Base-by-base conservation (phyloP, 1,140 invertebrate species). In the Chironomus tepperi region DNA sequence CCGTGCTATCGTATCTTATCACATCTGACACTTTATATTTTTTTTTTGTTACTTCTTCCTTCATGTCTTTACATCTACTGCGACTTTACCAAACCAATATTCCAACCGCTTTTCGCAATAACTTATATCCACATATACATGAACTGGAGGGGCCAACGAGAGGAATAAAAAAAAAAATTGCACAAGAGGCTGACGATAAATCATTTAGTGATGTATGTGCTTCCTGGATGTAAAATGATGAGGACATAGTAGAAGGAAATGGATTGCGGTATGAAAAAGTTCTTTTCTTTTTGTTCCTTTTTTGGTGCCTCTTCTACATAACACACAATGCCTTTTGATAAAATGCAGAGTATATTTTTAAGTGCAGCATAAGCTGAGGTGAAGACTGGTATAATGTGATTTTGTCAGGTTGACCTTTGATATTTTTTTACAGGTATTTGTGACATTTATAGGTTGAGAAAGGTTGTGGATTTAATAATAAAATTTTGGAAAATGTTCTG, bases 11-110 rank as follows among this genome's bases (percentile, higher is more conserved):
- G 8, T 57, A 57, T 57, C 47, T 57, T 57, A 57, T 57, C 47
- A 57, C 47, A 57, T 57, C 47, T 57, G 47, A 57, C 47, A 57
- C 47, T 57, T 57, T 57, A n/a, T n/a, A n/a, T 57, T n/a, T 57
- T 57, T 15, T n/a, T 57, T n/a, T 5, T 57, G 47, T 12, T 15
- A 57, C 15, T 47, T 47, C 47, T 57, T 34, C 24, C 24, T 34
- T 34, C 43, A 47, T 47, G 43, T 15, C 8, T 15, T 10, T 47
- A 10, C 43, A 10, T 9, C 43, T 47, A 15, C 43, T 47, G 43
- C 43, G 8, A 47, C 15, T 47, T 34, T 34, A 34, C 24, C n/a
- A n/a, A 34, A 34, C 24, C 24, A 34, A 34, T 34, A 34, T 34
- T 34, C 24, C 24, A 34, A 34, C 24, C 24, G 24, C 24, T 34